Conservation (phyloP, 2,888 invertebrate species). For the Cataglyphis rosenhaueri region DNA sequence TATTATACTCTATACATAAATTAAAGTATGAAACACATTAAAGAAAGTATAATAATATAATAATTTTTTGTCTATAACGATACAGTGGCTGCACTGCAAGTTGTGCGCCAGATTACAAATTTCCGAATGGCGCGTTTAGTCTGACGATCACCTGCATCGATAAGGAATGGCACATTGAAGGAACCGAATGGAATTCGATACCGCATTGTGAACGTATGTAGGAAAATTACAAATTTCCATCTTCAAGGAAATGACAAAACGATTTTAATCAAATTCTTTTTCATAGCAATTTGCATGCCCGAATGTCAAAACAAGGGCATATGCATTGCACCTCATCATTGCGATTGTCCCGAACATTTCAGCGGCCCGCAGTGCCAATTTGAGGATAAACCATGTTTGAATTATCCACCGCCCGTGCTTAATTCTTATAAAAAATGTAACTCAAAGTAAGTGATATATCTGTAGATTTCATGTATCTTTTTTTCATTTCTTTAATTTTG, state of each 20-base stretch:
- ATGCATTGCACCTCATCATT: slow-evolving; percentile 91
- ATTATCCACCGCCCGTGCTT: slow-evolving; percentile 88
- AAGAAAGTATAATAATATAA: slow-evolving; percentile 10
- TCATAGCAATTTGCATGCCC: slow-evolving; percentile 91
- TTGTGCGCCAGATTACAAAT: slow-evolving; percentile 86
- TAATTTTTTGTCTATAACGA: neutral
- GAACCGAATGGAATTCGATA: slow-evolving; percentile 85
- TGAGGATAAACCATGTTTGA: slow-evolving; percentile 90
- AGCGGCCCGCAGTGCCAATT: slow-evolving; percentile 91
- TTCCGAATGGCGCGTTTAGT: slow-evolving; percentile 86
- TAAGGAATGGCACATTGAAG: slow-evolving; percentile 86
- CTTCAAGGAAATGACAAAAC: neutral
- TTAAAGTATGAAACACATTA: neutral
- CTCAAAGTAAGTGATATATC: slow-evolving; percentile 87
- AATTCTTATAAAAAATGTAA: slow-evolving; percentile 89
- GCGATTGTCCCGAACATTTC: slow-evolving; percentile 91
- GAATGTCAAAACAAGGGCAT: slow-evolving; percentile 93
- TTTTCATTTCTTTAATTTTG: neutral
- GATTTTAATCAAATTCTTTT: slow-evolving; percentile 26
- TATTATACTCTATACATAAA: neutral
- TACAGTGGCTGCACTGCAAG: slow-evolving; percentile 86
- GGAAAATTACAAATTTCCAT: neutral
- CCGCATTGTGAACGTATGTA: slow-evolving; percentile 89
- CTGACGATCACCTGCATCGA: slow-evolving; percentile 86
- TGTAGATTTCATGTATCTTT: neutral